These are phyloP conservation scores for Monochamus saltuarius DNA, from an alignment of 1,140 invertebrate genomes.

Conservation along the genomic window DNA sequence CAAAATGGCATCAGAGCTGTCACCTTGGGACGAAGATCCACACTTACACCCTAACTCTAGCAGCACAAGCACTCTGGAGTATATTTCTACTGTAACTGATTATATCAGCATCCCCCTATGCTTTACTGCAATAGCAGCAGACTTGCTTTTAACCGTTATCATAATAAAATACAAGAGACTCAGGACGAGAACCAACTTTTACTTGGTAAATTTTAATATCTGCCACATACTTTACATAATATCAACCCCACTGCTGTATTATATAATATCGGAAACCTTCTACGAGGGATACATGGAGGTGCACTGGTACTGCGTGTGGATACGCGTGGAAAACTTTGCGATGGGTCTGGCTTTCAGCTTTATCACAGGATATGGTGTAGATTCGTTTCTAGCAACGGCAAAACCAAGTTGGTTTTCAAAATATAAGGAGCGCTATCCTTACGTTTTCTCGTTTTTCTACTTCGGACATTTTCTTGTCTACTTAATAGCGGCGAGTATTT, in stretches of 20 bases:
- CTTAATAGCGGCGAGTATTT: constrained; percentile 2
- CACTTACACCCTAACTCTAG: constrained; percentile 6
- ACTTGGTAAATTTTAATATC: constrained; percentile 27
- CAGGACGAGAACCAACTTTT: constrained; percentile 26
- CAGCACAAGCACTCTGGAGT: constrained; percentile 4
- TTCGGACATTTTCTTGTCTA: neutral
- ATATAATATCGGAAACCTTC: constrained; percentile 21
- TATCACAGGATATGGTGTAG: constrained; percentile 16
- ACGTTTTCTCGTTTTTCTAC: constrained; percentile 14
- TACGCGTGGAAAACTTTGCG: constrained; percentile 23
- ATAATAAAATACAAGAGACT: constrained; percentile 29
- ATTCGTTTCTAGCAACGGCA: neutral
- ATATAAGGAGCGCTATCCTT: neutral
- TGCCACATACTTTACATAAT: constrained; percentile 20
- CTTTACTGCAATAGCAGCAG: constrained; percentile 14
- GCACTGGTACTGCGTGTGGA: constrained; percentile 24
- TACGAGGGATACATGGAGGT: constrained; percentile 12
- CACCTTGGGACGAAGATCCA: constrained; percentile 7
- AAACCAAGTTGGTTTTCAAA: constrained; percentile 6
- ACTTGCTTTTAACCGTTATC: constrained; percentile 22
- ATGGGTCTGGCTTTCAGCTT: constrained; percentile 21
- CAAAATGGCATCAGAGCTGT: neutral
- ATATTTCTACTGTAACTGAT: constrained; percentile 1
- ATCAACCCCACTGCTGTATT: constrained; percentile 7
- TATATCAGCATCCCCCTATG: constrained; percentile 23